Percentiles rank a stretch among this genome's conserved stretches.
phyloP scores from a whole-genome alignment of 1,140 invertebrate genomes.

The Calliphora vicina region DNA sequence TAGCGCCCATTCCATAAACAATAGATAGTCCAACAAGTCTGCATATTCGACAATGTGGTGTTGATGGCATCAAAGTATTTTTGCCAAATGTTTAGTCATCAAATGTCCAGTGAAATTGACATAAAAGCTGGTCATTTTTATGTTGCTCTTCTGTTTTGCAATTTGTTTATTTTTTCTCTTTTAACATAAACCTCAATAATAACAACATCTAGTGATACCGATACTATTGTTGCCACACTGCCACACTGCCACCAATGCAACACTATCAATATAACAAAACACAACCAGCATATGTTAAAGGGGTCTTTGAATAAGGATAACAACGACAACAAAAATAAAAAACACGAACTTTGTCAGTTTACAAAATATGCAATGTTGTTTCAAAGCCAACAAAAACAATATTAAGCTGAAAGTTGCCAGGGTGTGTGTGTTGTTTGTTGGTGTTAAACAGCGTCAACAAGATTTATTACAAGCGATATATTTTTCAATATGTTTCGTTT shows the following conservation, averaged over 20 bases:
- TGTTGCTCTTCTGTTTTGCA: neutral
- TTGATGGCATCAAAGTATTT: conserved; percentile 6
- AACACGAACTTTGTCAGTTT: no score
- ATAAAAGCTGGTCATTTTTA: conserved; percentile 2
- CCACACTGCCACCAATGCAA: no score
- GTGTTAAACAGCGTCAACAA: neutral
- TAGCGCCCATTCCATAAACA: no score
- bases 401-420: no score
- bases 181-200: no score
- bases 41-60: neutral
- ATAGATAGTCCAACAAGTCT: neutral
- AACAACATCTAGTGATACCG: no score
- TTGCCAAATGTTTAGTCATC: conserved; percentile 18
- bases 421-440: no score
- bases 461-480: conserved; percentile 15
- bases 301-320: neutral
- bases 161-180: neutral
- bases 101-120: conserved; percentile 6
- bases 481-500: neutral
- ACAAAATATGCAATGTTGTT: no score
- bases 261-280: neutral
- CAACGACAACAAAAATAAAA: no score
- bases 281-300: neutral
- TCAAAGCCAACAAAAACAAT: no score
- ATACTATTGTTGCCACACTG: no score